These are phyloP conservation scores for Petrosia ficiformis DNA, from an alignment of 37 sponge, comb jelly and placozoan species.

Conservation along the genomic window DNA sequence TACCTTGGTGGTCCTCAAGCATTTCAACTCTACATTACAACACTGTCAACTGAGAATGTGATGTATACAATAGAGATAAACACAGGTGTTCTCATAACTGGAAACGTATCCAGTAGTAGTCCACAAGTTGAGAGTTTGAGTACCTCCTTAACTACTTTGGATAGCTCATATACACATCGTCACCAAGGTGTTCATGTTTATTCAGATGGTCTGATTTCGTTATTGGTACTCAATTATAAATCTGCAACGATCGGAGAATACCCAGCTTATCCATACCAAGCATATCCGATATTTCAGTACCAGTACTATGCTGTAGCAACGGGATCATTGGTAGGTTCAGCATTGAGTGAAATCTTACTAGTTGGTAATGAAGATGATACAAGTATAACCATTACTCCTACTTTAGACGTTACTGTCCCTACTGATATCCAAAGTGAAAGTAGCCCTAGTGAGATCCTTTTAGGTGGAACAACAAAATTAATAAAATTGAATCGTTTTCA, in stretches of 20 bases:
- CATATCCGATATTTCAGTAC: neutral
- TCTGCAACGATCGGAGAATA: neutral
- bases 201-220: neutral
- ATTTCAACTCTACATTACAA: neutral
- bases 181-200: neutral
- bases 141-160: neutral
- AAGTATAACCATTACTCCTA: neutral
- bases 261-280: neutral
- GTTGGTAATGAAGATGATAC: neutral
- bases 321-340: too few species aligned
- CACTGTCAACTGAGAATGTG: neutral
- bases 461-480: neutral
- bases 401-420: neutral
- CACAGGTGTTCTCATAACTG: neutral
- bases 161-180: neutral
- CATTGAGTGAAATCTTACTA: neutral
- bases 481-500: conserved; percentile 10
- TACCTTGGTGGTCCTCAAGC: neutral
- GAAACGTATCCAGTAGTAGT: neutral
- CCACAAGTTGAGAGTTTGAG: neutral
- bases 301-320: neutral
- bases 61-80: neutral
- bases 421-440: neutral
- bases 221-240: neutral
- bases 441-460: neutral